These are phyloP conservation scores for Phaethornis superciliosus DNA, from an alignment of 2,113 vertebrate genomes.

Conservation along the genomic window DNA sequence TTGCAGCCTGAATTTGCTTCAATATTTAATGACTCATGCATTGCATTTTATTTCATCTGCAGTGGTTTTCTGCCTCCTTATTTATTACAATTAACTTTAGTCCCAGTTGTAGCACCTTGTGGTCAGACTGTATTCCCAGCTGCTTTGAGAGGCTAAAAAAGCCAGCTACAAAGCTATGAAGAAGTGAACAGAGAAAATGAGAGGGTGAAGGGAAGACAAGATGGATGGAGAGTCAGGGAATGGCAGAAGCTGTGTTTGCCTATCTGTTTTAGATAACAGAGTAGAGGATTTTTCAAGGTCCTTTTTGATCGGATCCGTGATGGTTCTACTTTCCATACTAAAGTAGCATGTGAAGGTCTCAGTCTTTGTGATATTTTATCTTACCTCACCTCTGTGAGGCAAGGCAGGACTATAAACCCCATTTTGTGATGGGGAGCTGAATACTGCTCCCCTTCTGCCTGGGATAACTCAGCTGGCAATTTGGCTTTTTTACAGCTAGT, in stretches of 20 bases:
- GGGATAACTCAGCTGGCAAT: not conserved
- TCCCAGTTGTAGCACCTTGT: not conserved
- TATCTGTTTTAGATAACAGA: not conserved
- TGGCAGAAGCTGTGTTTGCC: not conserved
- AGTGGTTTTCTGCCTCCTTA: conserved; percentile 41
- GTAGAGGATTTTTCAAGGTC: conserved; percentile 25
- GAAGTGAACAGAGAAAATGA: not conserved
- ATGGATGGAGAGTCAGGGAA: not conserved
- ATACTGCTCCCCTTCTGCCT: not conserved
- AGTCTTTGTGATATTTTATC: not conserved
- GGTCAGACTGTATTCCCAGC: not conserved
- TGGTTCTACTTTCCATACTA: not conserved
- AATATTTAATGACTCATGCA: conserved; percentile 41
- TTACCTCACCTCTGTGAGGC: not conserved
- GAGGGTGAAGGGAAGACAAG: not conserved
- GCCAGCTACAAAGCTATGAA: not conserved
- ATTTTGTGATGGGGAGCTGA: not conserved
- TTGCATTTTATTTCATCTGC: conserved; percentile 23
- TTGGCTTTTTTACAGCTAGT: not conserved
- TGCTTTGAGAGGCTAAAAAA: not conserved
- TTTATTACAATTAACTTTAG: conserved; percentile 56
- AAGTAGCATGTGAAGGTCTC: not conserved
- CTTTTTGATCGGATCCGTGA: not conserved
- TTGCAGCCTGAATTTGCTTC: not conserved
- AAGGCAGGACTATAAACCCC: not conserved